Base-by-base conservation (phyloP, 2,888 invertebrate species). In the Desoria tigrina region DNA sequence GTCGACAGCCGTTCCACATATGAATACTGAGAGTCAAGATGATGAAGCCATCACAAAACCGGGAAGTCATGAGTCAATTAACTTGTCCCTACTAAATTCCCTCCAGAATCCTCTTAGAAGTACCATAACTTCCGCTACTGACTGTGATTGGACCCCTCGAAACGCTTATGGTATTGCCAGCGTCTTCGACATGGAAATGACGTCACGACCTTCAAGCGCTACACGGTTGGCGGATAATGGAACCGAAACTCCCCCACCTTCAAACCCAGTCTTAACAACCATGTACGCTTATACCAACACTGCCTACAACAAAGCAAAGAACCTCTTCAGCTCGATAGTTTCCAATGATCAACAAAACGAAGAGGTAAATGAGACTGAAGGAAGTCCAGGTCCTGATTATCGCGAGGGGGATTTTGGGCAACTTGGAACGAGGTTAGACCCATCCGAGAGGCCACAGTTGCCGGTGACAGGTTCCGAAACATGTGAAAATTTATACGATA, bases 271-370 rank as follows among this genome's bases (percentile, higher is more conserved):
- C 7, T 24, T 51, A 9, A 51, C 51, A 7, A 51, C 51, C 21
- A 51, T 51, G 51, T 51, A 51, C 26, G 51, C 51, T 6, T 51
- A 51, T 16, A 51, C 51, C 2, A 51, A 51, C 16, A 26, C 16
- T 26, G 21, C 18, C 7, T 51, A 51, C 26, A 21, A 16, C 24
- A 16, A 18, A 6, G 16, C 21, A 4, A 18, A 24, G 51, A 51
- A 14, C 16, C 51, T 23, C 6, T 16, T 32, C 32, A 32, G 32
- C 11, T 32, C 32, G 4, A 32, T 32, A 11, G 32, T 32, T 32
- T 32, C 32, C 32, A 32, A 18, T 23, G 26, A 26, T 6, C 21
- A 3, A 51, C 3, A 3, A 14, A 51, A 9, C 24, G 6, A 14
- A 16, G 51, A 24, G 51, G 45, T 6, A 9, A 45, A 9, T 45